A percentile compares a stretch with the other conserved stretches of the same genome.
These are phyloP conservation scores for Amazona vittata DNA, from an alignment of 2,113 vertebrate species.

Conservation along the genomic window DNA sequence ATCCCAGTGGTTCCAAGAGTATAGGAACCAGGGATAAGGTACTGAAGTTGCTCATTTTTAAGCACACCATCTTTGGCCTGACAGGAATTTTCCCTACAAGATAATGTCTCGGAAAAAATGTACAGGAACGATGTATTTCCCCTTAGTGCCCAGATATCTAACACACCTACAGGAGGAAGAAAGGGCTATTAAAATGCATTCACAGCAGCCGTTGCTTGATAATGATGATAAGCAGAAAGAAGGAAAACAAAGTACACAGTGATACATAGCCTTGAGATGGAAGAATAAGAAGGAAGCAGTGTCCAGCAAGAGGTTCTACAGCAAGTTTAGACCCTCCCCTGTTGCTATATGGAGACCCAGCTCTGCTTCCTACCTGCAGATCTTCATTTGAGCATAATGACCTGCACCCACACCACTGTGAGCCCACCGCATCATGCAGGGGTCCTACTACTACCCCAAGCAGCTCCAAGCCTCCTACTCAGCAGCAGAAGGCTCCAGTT, in stretches of 20 bases:
- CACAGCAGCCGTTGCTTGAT: background rate
- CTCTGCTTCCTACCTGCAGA: background rate
- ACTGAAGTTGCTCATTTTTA: background rate
- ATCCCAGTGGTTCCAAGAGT: fast-evolving
- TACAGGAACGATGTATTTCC: background rate
- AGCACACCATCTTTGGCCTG: background rate
- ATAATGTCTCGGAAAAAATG: fast-evolving
- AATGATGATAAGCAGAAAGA: background rate
- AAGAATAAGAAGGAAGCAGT: background rate
- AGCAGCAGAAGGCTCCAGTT: background rate
- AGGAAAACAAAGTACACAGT: background rate
- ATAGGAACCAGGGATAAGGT: background rate
- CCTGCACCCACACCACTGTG: background rate
- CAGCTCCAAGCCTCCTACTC: background rate
- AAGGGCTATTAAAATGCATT: no score
- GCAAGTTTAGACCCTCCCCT: background rate
- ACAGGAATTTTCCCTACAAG: background rate
- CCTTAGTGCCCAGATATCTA: background rate
- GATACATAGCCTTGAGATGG: fast-evolving
- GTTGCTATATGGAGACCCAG: background rate
- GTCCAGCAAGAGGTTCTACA: fast-evolving
- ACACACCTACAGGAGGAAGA: background rate
- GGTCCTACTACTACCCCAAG: background rate
- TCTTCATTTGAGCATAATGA: fast-evolving
- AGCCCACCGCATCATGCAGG: background rate